phyloP scores from a whole-genome alignment of 2,888 invertebrate species.

The Meandrusa payeni region DNA sequence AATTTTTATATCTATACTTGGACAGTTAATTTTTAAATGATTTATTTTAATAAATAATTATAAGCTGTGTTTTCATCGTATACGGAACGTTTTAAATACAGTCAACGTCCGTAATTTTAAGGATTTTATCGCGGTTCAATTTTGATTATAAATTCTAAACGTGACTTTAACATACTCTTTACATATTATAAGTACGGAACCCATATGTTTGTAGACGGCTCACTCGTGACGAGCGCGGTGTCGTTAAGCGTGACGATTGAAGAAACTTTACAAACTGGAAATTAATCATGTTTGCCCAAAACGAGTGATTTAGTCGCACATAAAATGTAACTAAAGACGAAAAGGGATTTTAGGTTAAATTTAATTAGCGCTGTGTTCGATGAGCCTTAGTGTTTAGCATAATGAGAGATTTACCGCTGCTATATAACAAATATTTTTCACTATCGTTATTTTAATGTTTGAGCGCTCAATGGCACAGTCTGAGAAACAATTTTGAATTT shows the following conservation, averaged over 20 bases:
- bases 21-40: too few relatives aligned
- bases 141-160: too few relatives aligned
- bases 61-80: too few relatives aligned
- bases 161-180: too few relatives aligned
- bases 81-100: too few relatives aligned
- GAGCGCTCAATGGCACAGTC: too few relatives aligned
- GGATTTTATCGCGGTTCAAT: too few relatives aligned
- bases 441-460: too few relatives aligned
- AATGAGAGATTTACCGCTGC: conserved; percentile 5
- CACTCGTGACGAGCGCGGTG: conserved; percentile 1
- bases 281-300: conserved; percentile 21
- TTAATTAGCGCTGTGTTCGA: conserved; percentile 12
- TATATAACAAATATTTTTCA: conserved; percentile 4
- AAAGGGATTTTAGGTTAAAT: conserved; percentile 7
- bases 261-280: conserved; percentile 8
- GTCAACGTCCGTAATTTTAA: too few relatives aligned
- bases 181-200: conserved; percentile 21
- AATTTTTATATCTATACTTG: too few relatives aligned
- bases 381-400: conserved; percentile 7
- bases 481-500: too few relatives aligned
- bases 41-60: too few relatives aligned
- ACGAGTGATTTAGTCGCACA: conserved; percentile 20
- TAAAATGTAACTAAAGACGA: conserved; percentile 14
- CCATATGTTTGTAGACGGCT: background rate
- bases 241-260: conserved; percentile 6